Evolutionary conservation across 2,113 vertebrate species (phyloP), one percentile per base, ranked within the genome.

Genomic region (Colius striatus): DNA sequence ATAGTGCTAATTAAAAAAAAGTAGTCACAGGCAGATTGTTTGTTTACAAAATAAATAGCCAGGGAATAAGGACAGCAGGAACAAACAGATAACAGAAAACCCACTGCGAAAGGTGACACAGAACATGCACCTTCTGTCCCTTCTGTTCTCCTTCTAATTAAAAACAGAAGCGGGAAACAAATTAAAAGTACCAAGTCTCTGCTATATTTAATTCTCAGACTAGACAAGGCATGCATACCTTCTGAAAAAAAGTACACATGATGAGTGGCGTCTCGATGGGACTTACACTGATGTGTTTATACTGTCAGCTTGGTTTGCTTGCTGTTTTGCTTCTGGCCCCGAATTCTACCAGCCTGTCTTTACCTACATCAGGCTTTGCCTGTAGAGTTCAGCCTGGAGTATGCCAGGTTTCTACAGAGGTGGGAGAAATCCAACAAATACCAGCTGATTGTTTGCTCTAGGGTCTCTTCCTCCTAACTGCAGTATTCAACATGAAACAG

Each of bases 31-130:
- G 10, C 61, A 84, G 77, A 54, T 82, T 62, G 73, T 76, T 96
- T 90, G 70, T 85, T 87, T 89, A 73, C 50, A 91, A 91, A 92
- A 95, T 84, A 91, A 92, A 95, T 82, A 89, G 27, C 66, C 50
- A 66, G 75, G 41, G 41, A 94, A 45, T 77, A 90, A 93, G 65
- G 76, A 81, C 34, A 92, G 45, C 36, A 75, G 61, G 78, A 85
- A 71, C 51, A 94, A 84, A 85, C 67, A 89, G 84, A 70, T 76
- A 91, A 91, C 58, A 92, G 67, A 89, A 95, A 94, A 85, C 18
- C 66, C 55, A 55, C 51, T 50, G 17, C 54, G 77, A 84, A 94
- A 94, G 78, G 81, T 95, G 74, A 62, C 43, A 54, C 30, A 85
- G 29, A 87, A 55, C 78, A 85, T 41, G 16, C 20, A 89, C 84